These are phyloP conservation scores for Neodiprion virginianus DNA, from an alignment of 1,140 invertebrate genomes.

Conservation along the genomic window DNA sequence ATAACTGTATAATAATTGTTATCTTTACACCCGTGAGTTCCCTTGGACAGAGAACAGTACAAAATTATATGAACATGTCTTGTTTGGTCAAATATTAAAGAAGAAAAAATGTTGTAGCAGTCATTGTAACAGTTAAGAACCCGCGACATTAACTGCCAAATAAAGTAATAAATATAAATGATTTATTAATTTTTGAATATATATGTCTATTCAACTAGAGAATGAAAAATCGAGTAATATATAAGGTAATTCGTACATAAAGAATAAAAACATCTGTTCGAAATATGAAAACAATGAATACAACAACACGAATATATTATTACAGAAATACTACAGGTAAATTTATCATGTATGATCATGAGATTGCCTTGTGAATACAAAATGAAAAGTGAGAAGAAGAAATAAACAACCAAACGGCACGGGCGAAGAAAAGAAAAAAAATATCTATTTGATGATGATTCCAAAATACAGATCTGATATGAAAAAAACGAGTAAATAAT, in stretches of 20 bases:
- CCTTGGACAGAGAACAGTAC: no score
- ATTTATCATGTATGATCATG: background rate
- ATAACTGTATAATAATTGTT: no score
- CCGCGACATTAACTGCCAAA: background rate
- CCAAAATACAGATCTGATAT: constrained; percentile 15
- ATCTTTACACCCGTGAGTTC: no score
- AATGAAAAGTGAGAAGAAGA: background rate
- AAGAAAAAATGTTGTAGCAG: background rate
- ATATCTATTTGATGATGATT: constrained; percentile 24
- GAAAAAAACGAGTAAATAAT: background rate
- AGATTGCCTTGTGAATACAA: background rate
- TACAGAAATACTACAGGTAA: background rate
- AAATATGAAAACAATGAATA: background rate
- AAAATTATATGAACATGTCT: no score
- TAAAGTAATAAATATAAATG: background rate
- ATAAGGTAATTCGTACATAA: background rate
- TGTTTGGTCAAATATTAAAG: background rate
- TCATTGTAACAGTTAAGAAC: background rate
- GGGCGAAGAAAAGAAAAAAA: background rate
- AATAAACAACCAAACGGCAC: constrained; percentile 9
- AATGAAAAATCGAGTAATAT: background rate
- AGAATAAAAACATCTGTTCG: background rate
- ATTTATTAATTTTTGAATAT: background rate
- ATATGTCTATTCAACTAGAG: background rate
- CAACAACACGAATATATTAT: background rate